Evolutionary conservation across 2,888 invertebrate genomes (phyloP).

Genomic region (Clusia tigrina): DNA sequence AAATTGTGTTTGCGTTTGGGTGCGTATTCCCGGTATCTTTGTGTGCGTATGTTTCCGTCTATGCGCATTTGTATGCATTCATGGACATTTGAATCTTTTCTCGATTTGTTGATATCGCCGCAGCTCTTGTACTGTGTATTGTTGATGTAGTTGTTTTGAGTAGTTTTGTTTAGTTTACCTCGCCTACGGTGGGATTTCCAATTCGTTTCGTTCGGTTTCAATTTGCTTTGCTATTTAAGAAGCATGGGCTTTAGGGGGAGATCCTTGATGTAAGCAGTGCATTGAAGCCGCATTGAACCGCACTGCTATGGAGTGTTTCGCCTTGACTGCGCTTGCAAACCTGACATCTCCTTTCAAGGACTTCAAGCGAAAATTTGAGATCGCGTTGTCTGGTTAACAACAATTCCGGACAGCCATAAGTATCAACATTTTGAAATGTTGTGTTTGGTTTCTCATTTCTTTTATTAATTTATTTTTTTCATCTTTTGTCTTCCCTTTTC

Average conservation of each 20-base stretch:
- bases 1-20: neutral
- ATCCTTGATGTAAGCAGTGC: too few relatives aligned
- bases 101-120: neutral
- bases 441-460: neutral
- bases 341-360: neutral
- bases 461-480: neutral
- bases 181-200: constrained; percentile 35
- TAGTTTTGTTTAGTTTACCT: constrained; percentile 35
- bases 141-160: neutral
- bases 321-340: too few relatives aligned
- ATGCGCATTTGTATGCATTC: neutral
- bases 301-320: too few relatives aligned
- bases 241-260: too few relatives aligned
- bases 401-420: too few relatives aligned
- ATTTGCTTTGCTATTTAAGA: too few relatives aligned
- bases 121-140: neutral
- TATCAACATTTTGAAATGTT: too few relatives aligned
- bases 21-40: neutral
- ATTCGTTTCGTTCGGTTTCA: constrained; percentile 32
- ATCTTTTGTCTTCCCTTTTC: neutral
- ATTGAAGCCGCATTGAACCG: too few relatives aligned
- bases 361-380: too few relatives aligned
- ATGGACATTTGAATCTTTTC: neutral
- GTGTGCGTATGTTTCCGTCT: neutral
- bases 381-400: neutral